A percentile compares a stretch with the other conserved stretches of the same genome.
phyloP scores from a whole-genome alignment of 2,113 vertebrate species.

The Uropsilus gracilis region DNA sequence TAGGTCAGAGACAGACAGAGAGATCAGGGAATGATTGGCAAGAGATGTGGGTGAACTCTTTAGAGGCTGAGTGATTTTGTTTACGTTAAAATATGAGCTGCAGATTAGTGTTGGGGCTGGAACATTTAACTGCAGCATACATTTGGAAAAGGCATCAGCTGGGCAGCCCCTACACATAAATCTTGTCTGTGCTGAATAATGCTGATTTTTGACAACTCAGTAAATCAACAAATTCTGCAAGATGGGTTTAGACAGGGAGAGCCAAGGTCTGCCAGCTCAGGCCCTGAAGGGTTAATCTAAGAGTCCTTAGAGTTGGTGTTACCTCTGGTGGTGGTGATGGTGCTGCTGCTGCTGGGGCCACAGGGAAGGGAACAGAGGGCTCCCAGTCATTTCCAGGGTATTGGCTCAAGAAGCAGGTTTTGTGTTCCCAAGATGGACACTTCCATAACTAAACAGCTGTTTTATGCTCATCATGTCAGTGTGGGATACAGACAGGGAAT shows the following conservation, averaged over 20 bases:
- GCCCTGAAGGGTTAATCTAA: background rate
- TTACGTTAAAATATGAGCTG: conserved; percentile 16
- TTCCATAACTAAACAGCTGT: conserved; percentile 38
- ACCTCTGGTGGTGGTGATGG: too few relatives aligned
- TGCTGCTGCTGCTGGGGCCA: background rate
- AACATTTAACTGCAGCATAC: background rate
- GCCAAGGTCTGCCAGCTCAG: background rate
- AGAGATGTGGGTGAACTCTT: background rate
- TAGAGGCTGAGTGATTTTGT: background rate
- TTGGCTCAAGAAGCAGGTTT: background rate
- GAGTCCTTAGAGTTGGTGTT: background rate
- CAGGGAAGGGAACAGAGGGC: background rate
- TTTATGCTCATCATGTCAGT: background rate
- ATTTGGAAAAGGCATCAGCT: background rate
- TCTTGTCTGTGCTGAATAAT: background rate
- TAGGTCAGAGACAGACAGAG: conserved; percentile 14
- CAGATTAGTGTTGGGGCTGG: background rate
- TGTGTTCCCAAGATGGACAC: background rate
- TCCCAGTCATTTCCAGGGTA: background rate
- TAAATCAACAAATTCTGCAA: background rate
- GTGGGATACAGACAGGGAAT: conserved; percentile 32
- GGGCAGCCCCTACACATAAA: background rate
- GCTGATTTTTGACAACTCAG: background rate
- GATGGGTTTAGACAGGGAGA: background rate
- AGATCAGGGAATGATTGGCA: background rate